Evolutionary conservation across 2,888 invertebrate species (phyloP).

Genomic region (Thyatira batis): DNA sequence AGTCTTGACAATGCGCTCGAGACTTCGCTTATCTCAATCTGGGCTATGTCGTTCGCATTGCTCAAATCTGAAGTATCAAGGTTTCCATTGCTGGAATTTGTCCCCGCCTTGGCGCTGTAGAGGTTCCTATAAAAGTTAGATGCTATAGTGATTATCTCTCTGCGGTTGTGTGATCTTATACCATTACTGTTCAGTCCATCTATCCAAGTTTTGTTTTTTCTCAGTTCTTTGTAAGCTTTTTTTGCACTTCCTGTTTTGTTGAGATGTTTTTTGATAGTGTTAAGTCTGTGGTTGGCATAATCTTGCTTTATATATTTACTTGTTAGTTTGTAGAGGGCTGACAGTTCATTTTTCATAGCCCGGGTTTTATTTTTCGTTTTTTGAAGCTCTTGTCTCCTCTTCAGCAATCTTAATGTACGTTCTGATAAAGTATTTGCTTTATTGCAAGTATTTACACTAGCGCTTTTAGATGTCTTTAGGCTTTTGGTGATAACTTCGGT

Average conservation of each 20-base stretch:
- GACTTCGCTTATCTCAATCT: too few relatives aligned
- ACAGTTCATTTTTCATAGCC: constrained; percentile 16
- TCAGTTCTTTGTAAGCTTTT: background rate
- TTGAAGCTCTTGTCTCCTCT: constrained; percentile 17
- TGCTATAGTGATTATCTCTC: background rate
- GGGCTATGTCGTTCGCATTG: too few relatives aligned
- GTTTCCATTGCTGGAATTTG: too few relatives aligned
- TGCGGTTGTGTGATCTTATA: background rate
- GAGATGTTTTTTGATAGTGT: background rate
- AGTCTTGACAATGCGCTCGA: too few relatives aligned
- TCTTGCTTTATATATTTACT: constrained; percentile 2
- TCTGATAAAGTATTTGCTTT: too few relatives aligned
- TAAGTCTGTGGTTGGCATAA: background rate
- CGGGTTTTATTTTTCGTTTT: constrained; percentile 17
- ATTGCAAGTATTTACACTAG: too few relatives aligned
- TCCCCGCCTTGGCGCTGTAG: too few relatives aligned
- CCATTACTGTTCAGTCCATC: background rate
- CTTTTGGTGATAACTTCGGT: too few relatives aligned
- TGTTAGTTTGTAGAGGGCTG: too few relatives aligned
- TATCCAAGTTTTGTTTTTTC: background rate
- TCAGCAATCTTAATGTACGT: constrained; percentile 11
- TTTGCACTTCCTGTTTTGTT: background rate
- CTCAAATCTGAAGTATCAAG: too few relatives aligned
- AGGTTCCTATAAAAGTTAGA: background rate
- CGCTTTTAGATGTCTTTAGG: too few relatives aligned